Percentiles rank a stretch among this genome's conserved stretches.
Evolutionary conservation across 2,888 invertebrate genomes (phyloP).

Genomic region (Stenichneumon culpator): DNA sequence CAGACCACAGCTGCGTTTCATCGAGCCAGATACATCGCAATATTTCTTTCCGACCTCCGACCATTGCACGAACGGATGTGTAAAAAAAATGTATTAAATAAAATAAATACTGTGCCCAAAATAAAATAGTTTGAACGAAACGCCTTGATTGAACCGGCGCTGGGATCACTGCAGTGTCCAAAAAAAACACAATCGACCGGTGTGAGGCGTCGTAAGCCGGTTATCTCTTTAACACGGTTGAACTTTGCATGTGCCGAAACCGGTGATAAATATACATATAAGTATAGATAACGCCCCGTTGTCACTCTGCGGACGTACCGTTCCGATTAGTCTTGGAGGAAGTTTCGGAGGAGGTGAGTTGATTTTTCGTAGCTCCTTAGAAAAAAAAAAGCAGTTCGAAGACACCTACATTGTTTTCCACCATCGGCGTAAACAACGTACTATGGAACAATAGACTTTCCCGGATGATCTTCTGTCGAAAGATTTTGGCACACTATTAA

Average conservation of each 20-base stretch:
- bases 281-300: not conserved
- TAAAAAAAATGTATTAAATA: not conserved
- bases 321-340: not conserved
- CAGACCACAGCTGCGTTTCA: too few species aligned
- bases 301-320: not conserved
- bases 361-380: not conserved
- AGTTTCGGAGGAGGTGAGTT: not conserved
- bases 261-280: not conserved
- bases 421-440: too few species aligned
- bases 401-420: not conserved
- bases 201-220: conserved; percentile 15
- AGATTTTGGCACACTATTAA: too few species aligned
- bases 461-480: too few species aligned
- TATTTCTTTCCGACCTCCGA: not conserved
- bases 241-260: conserved; percentile 27
- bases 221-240: conserved; percentile 24
- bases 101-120: not conserved
- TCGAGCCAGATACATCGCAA: too few species aligned
- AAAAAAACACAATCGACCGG: not conserved
- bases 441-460: too few species aligned
- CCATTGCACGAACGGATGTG: not conserved
- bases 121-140: not conserved
- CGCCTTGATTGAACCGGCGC: not conserved
- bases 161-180: not conserved
- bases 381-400: not conserved